Base-by-base conservation (phyloP, 1,140 invertebrate genomes). In the Meloidogyne floridensis region DNA sequence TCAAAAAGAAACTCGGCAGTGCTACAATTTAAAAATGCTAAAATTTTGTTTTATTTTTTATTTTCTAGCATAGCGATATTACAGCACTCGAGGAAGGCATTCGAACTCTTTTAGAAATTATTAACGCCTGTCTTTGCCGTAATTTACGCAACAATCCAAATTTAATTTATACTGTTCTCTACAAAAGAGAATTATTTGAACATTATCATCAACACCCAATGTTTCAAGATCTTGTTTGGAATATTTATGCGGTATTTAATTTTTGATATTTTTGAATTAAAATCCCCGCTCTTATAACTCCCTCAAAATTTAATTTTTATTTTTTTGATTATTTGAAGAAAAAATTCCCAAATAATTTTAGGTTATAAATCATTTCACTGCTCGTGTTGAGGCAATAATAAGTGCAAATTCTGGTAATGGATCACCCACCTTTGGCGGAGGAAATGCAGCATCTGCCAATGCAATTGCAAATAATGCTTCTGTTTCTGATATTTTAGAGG, bases 81-180 rank as follows among this genome's bases (percentile, higher is more conserved):
- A 93, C 93, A 54, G 95, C 97, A n/a, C 92, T 98, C 42, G 96
- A 99, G 91, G 97, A 99, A 92, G 96, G 98, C 3, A 92, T 99
- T 43, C 92, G 95, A 51, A 97, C 84, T 42, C 75, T 87, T 69
- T 77, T 90, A 42, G 87, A 87, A 80, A 86, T 88, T 53, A 80
- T 84, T 15, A 88, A 86, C 72, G 78, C 81, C 18, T 81, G 84
- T 20, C 65, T 86, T 5, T 85, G 80, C 65, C 59, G 86, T 43
- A 87, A 96, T 86, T 91, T 99, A 54, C 92, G 93, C 4, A 93
- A 95, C 88, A 99, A 99, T 92, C 93, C 95, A 8, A 95, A 99
- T 92, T 92, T 99, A 82, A 93, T 99, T 59, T 99, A 99, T 90
- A 95, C 96, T 2, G 91, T 99, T 77, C 92, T 99, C 1, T 98